Percentiles rank a stretch among this genome's conserved stretches.
Evolutionary conservation across 35 echinoderm and acorn worm genomes (phyloP).

Genomic region (Diadema setosum): DNA sequence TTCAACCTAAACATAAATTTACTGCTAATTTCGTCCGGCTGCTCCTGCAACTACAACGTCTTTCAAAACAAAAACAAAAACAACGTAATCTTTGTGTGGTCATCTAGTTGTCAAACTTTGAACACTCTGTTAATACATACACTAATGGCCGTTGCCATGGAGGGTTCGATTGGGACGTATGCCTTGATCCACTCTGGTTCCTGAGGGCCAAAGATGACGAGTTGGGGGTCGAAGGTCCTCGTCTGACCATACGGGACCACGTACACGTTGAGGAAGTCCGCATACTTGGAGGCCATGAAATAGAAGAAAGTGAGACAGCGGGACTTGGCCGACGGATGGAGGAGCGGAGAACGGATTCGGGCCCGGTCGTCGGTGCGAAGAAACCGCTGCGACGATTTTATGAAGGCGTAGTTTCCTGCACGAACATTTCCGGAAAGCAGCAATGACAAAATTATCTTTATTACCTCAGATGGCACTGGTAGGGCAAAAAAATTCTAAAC

Average conservation of each 20-base stretch:
- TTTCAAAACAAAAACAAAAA: not conserved
- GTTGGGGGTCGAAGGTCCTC: not conserved
- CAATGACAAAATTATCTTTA: too few relatives aligned
- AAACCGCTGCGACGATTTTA: not conserved
- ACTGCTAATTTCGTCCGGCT: too few relatives aligned
- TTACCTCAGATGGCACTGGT: too few relatives aligned
- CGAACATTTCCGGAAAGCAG: too few relatives aligned
- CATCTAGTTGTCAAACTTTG: not conserved
- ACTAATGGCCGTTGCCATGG: conserved; percentile 6
- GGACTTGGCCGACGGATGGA: not conserved
- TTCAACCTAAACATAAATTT: not conserved
- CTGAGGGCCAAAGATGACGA: conserved; percentile 17
- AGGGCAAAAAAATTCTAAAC: too few relatives aligned
- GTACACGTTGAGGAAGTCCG: conserved; percentile 5
- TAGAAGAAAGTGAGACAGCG: conserved; percentile 36
- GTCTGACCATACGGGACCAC: not conserved
- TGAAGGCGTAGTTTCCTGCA: conserved; percentile 37
- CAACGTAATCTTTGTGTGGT: not conserved
- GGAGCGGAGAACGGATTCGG: not conserved
- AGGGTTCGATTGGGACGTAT: not conserved
- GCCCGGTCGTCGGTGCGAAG: conserved; percentile 19
- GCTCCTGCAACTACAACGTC: not conserved
- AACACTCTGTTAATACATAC: conserved; percentile 15
- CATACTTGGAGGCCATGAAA: not conserved
- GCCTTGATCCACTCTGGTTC: conserved; percentile 21